Base-by-base conservation (phyloP, 2,797 vertebrate species). In the Bovichtus diacanthus region DNA sequence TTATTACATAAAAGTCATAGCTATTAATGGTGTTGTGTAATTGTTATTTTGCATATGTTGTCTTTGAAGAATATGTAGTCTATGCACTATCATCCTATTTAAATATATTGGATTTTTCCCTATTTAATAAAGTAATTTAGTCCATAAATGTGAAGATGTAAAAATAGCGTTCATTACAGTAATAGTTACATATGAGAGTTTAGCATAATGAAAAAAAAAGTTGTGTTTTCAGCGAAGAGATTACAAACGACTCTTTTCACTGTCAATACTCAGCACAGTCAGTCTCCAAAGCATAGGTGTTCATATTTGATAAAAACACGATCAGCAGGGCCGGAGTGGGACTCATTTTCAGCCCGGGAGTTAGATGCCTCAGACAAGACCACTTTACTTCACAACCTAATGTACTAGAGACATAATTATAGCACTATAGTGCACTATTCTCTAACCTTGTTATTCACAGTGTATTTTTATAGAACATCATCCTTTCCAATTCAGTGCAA, bases 1-100 rank as follows among this genome's bases (percentile, higher is more conserved):
- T 76, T 66, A 69, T 64, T 49, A 65, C 60, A 73, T 73, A 56
- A 76, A 80, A 56, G 64, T 23, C 51, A 64, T 7, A 1, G 12
- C 54, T 49, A 21, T 59, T 75, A 67, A 64, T 73, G 39, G 5
- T 13, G 8, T 70, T 60, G 18, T 51, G 39, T 25, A 36, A 16
- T 56, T 68, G 34, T 39, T 53, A 25, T 38, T 53, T 67, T 76
- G 31, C 9, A 34, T 34, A 7, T 39, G 36, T 80, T 10, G 66
- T 60, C 54, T 70, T 66, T 62, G 34, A 56, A 47, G 43, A 38
- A 61, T 70, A 25, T 70, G 15, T 49, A n/a, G 44, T 9, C 6
- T 29, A 21, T 54, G 25, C 25, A 16, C 29, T 60, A n/a, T 58
- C 34, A 43, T 15, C 68, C 9, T 47, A 6, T 27, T 50, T 56